Percentiles rank a stretch among this genome's conserved stretches.
Evolutionary conservation across 2,113 vertebrate genomes (phyloP).

Genomic region (Daphoenositta chrysoptera): DNA sequence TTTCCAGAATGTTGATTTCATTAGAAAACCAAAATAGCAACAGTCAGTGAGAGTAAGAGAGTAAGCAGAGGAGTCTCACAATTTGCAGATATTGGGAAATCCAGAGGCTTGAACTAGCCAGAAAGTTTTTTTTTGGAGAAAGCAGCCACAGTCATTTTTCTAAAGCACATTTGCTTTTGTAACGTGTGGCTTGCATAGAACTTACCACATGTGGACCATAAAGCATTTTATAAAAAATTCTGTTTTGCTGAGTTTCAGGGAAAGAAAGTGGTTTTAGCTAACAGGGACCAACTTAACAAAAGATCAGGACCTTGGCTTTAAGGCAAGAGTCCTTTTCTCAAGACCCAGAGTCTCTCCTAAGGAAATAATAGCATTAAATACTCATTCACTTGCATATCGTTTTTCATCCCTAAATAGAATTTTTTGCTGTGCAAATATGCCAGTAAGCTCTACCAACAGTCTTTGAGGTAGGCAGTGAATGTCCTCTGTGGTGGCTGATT

Average conservation of each 20-base stretch:
- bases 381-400: background rate
- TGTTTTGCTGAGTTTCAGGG: background rate
- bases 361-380: background rate
- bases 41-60: background rate
- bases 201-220: background rate
- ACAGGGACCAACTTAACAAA: background rate
- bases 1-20: conserved; percentile 49
- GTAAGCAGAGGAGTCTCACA: background rate
- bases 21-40: conserved; percentile 38
- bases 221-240: background rate
- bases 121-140: background rate
- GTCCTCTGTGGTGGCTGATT: background rate
- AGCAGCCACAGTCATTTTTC: background rate
- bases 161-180: background rate
- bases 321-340: background rate
- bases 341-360: background rate
- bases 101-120: background rate
- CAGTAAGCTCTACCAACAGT: background rate
- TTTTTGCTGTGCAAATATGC: background rate
- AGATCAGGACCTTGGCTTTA: background rate
- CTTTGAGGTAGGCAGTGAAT: background rate
- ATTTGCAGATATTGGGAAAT: background rate
- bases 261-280: background rate
- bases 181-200: background rate
- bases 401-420: background rate